A percentile compares a stretch with the other conserved stretches of the same genome.
Evolutionary conservation across 2,113 vertebrate genomes (phyloP).

Genomic region (Pseudorectes ferrugineus): DNA sequence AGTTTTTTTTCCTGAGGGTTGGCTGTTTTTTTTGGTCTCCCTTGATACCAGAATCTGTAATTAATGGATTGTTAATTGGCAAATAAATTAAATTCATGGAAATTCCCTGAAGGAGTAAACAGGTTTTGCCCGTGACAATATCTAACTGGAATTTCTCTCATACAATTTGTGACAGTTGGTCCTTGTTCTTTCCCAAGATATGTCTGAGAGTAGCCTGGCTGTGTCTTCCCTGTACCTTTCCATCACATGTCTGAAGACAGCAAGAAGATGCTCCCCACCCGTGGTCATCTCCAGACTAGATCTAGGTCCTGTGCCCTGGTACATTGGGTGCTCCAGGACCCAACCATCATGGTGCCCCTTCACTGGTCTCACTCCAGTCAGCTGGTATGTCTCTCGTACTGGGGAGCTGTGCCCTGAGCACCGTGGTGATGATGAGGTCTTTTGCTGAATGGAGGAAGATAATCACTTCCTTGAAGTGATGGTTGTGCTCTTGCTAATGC

Average conservation of each 20-base stretch:
- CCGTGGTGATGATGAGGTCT: not conserved
- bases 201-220: not conserved
- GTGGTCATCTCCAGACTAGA: not conserved
- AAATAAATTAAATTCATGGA: not conserved
- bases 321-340: not conserved
- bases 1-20: not conserved
- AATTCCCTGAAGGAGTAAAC: not conserved
- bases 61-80: not conserved
- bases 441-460: not conserved
- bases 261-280: not conserved
- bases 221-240: not conserved
- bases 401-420: not conserved
- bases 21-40: not conserved
- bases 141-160: not conserved
- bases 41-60: not conserved
- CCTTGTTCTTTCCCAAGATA: not conserved
- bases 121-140: accelerated
- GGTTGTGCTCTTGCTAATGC: accelerated
- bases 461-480: not conserved
- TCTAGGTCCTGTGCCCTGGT: not conserved
- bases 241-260: not conserved
- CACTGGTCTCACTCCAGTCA: not conserved
- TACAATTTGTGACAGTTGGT: not conserved
- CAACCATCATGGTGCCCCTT: not conserved
- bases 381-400: not conserved